Percentiles rank a stretch among this genome's conserved stretches.
phyloP scores from a whole-genome alignment of 1,140 invertebrate genomes.

The Trichonephila clavata region DNA sequence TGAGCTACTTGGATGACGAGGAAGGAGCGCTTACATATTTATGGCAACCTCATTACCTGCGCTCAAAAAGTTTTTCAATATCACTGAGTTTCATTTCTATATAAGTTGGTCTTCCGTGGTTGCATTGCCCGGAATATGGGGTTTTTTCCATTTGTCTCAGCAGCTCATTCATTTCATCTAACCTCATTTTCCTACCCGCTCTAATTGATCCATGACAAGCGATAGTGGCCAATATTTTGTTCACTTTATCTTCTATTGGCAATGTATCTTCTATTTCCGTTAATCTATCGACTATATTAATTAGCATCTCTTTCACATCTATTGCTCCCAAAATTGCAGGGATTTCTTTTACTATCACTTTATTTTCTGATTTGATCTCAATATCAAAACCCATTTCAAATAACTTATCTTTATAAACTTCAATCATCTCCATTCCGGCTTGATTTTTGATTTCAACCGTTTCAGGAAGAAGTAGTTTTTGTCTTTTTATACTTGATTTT shows the following conservation, averaged over 20 bases:
- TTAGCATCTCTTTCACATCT: constrained; percentile 17
- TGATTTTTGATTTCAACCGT: not conserved
- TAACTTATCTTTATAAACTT: not conserved
- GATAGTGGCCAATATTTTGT: constrained; percentile 15
- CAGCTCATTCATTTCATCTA: no score
- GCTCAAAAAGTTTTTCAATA: no score
- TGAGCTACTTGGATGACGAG: no score
- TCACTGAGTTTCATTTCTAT: no score
- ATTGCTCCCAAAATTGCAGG: constrained; percentile 11
- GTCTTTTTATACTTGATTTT: constrained; percentile 11
- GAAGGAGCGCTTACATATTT: no score
- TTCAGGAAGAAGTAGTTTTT: not conserved
- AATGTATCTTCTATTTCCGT: not conserved
- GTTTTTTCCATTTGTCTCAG: no score
- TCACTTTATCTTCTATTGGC: constrained; percentile 1
- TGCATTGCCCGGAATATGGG: no score
- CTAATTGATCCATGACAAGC: constrained; percentile 7
- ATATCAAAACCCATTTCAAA: constrained; percentile 13
- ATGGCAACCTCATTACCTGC: no score
- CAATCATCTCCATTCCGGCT: constrained; percentile 1
- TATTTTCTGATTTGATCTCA: not conserved
- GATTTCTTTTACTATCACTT: constrained; percentile 10
- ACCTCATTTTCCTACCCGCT: not conserved
- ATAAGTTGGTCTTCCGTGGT: no score
- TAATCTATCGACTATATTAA: constrained; percentile 2